Percentiles rank a stretch among this genome's conserved stretches.
These are phyloP conservation scores for Schlechtendalia chinensis DNA, from an alignment of 1,140 invertebrate species.

Conservation along the genomic window DNA sequence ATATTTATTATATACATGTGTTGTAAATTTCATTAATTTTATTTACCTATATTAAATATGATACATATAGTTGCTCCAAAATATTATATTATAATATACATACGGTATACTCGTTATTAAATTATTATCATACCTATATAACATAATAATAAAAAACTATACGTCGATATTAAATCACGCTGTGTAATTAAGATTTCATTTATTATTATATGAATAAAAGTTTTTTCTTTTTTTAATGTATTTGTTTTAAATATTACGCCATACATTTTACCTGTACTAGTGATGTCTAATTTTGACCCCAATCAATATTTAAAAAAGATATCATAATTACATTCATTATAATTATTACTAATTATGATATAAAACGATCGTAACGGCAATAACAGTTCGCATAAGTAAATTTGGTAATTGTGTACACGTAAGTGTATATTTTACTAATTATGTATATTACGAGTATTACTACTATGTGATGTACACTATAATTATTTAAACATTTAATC, in stretches of 20 bases:
- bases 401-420: no score
- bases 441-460: not conserved
- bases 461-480: not conserved
- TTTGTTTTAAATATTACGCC: not conserved
- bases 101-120: constrained; percentile 26
- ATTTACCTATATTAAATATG: constrained; percentile 25
- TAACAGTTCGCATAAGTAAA: no score
- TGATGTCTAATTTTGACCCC: not conserved
- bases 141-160: constrained; percentile 10
- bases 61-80: constrained; percentile 41
- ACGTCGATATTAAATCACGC: constrained; percentile 30
- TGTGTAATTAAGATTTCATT: constrained; percentile 39
- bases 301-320: not conserved
- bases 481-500: not conserved
- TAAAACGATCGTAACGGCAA: no score
- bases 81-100: constrained; percentile 15
- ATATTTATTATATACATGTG: constrained; percentile 21
- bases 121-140: constrained; percentile 23
- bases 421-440: not conserved
- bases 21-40: constrained; percentile 30
- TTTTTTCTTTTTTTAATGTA: not conserved
- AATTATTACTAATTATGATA: no score
- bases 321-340: not conserved
- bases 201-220: constrained; percentile 15
- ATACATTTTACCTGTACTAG: not conserved